These are phyloP conservation scores for Megalopta genalis DNA, from an alignment of 1,140 invertebrate genomes.

Conservation along the genomic window DNA sequence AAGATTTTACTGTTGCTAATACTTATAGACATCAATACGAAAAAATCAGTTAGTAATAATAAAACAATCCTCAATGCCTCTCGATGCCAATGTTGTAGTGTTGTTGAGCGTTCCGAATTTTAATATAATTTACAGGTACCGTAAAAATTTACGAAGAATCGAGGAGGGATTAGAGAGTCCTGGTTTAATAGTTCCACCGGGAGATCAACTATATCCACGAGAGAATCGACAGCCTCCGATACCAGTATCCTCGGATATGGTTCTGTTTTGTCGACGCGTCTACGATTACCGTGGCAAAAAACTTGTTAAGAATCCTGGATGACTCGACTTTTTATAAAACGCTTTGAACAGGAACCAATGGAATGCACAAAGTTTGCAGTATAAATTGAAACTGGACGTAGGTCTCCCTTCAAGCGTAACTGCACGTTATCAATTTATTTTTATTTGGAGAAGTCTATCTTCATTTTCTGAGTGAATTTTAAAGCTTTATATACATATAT, in stretches of 20 bases:
- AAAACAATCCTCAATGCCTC: not conserved
- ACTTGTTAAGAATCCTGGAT: constrained; percentile 86
- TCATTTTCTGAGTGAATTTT: constrained; percentile 27
- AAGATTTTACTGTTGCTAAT: not conserved
- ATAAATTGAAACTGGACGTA: constrained; percentile 70
- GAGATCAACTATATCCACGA: constrained; percentile 80
- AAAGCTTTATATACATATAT: not conserved
- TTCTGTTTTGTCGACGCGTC: constrained; percentile 95
- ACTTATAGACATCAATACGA: not conserved
- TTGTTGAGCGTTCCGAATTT: not conserved
- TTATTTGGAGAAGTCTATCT: constrained; percentile 36
- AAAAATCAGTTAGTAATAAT: not conserved
- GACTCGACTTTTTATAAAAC: constrained; percentile 77
- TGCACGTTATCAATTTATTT: constrained; percentile 49
- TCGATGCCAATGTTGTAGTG: not conserved
- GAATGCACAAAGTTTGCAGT: constrained; percentile 64
- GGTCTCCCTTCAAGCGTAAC: constrained; percentile 65
- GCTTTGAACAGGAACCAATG: constrained; percentile 66
- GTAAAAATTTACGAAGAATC: constrained; percentile 82
- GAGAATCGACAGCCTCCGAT: constrained; percentile 84
- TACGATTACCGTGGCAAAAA: constrained; percentile 95
- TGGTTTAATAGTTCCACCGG: constrained; percentile 82
- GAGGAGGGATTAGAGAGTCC: constrained; percentile 83
- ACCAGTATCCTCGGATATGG: constrained; percentile 89
- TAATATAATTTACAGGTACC: constrained; percentile 80